These are phyloP conservation scores for Petrocephalus zakoni DNA, from an alignment of 2,113 vertebrate genomes.

Conservation along the genomic window DNA sequence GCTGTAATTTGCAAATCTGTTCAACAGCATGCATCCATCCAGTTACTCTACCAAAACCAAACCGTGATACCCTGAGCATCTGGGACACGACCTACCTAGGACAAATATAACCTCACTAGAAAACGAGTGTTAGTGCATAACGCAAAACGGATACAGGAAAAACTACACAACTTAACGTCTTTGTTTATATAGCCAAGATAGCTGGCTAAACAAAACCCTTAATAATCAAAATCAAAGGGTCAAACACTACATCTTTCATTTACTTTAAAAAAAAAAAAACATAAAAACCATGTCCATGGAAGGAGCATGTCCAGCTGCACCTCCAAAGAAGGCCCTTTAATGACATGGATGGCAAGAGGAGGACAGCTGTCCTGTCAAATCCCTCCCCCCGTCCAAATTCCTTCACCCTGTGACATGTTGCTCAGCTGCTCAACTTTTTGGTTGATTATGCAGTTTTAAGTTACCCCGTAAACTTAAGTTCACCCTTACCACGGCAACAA, in stretches of 20 bases:
- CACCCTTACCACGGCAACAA: neutral
- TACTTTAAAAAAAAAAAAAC: neutral
- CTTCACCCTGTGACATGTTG: neutral
- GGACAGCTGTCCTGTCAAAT: neutral
- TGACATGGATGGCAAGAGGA: neutral
- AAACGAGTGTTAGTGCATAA: neutral
- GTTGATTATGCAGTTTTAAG: neutral
- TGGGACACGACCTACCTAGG: neutral
- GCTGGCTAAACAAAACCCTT: neutral
- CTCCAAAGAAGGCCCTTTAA: neutral
- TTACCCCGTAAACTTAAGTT: neutral
- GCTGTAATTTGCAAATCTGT: too few species aligned
- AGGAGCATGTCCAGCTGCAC: too few species aligned
- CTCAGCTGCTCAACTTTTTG: neutral
- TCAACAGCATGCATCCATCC: too few species aligned
- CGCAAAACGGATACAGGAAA: neutral
- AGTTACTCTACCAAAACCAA: too few species aligned
- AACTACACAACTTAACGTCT: neutral
- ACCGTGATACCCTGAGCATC: neutral
- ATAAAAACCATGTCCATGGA: neutral
- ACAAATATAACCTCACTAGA: neutral
- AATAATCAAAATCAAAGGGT: neutral
- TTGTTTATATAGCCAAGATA: neutral
- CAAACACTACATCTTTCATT: neutral
- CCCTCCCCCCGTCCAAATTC: neutral